Evolutionary conservation across 2,797 vertebrate species (phyloP), one percentile per base, ranked within the genome.

Genomic region (Diglossa cyanea): DNA sequence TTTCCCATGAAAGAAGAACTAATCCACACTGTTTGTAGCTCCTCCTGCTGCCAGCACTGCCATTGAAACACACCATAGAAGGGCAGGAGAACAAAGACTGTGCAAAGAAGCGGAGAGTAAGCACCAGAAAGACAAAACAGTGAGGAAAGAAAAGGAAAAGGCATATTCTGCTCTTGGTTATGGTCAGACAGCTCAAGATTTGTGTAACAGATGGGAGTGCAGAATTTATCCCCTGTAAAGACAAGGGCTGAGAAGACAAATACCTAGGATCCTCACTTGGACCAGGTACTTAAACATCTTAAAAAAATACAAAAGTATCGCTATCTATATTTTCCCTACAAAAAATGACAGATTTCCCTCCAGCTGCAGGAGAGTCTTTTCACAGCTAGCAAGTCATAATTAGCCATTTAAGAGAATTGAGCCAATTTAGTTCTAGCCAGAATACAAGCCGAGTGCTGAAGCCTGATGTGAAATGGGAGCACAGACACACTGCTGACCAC

Each of bases 61-160:
- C 73, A 72, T 16, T 92, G 92, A 93, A 93, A 90, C 79, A 45
- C 78, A 53, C 35, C 39, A 80, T 11, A 90, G 70, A 83, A 89
- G 44, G 65, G 65, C 51, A 65, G 40, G 42, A 83, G 65, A 92
- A 96, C 94, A 96, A 97, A 94, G 93, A 25, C 48, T n/a, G 57
- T 88, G 72, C 86, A 75, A 77, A 61, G 61, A 86, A 93, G 88
- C 5, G 0, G 25, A 91, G 78, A 95, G 86, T 54, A 81, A 81
- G 75, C 72, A 58, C 42, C 35, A 66, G 50, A 67, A 91, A 82
- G 35, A 71, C 42, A 82, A 82, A 90, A 81, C 50, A 83, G 40
- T 3, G 40, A 72, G 50, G 53, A 63, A 53, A 88, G 60, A 84
- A 92, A 92, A 90, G 47, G 53, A 72, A 82, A 88, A 65, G 35